Evolutionary conservation across 2,113 vertebrate genomes (phyloP), one percentile per base, ranked within the genome.

Genomic region (Mola mola): DNA sequence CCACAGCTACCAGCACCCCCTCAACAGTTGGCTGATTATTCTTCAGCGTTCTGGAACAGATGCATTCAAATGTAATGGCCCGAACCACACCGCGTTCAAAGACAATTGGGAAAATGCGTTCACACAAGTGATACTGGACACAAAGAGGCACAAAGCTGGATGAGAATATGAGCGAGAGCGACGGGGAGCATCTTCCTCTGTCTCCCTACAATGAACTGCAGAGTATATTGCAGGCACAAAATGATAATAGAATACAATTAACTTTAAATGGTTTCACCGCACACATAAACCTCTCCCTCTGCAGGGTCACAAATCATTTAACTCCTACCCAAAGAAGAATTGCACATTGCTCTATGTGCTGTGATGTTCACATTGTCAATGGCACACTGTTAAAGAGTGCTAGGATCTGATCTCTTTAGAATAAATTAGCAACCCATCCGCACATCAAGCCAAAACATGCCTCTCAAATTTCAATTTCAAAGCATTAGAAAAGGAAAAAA

Each of bases 121-220:
- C 72, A 60, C 56, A 42, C 38, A 42, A n/a, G 71, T 57, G 51
- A 76, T 63, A 41, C 58, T 60, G 60, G 31, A 55, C 70, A 73
- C 75, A 76, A 66, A 82, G 73, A 89, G 89, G 86, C 87, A 90
- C 83, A 46, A 85, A 77, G 72, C 62, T 77, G 72, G 62, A 79
- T 57, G 77, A 46, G 64, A 70, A 38, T 13, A 56, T 8, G 70
- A 75, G 43, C 10, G 20, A 43, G 31, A 38, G 50, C 60, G 60
- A 42, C 59, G 2, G 37, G 33, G 33, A 19, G 80, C 67, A n/a
- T 60, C 62, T 50, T 33, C 56, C 42, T 58, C 55, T n/a, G 60
- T 63, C 56, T 33, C 59, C 17, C 44, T 34, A 77, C 73, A 55
- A 75, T 56, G 62, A 65, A 81, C 77, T 61, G 74, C 53, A 53